Percentiles rank a stretch among this genome's conserved stretches.
Conservation (phyloP, 2,888 invertebrate genomes). For the Stegana nigrithorax region DNA sequence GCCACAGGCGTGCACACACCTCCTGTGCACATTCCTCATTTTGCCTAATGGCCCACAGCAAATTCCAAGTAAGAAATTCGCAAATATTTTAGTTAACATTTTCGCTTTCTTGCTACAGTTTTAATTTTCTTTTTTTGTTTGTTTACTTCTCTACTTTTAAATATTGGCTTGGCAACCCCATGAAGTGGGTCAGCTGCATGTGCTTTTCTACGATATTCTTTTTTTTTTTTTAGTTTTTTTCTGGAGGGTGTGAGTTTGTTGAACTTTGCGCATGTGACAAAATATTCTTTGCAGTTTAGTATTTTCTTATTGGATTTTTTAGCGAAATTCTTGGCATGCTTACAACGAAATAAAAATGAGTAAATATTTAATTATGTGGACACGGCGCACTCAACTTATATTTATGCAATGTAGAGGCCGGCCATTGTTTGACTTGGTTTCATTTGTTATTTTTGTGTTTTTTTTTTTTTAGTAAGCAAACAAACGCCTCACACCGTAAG, state of each 20-base stretch:
- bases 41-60: no score
- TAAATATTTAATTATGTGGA: background rate
- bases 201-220: no score
- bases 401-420: background rate
- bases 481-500: no score
- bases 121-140: background rate
- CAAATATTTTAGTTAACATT: no score
- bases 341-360: conserved; percentile 1
- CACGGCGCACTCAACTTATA: background rate
- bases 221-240: no score
- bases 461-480: no score
- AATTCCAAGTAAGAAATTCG: no score
- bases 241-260: background rate
- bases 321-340: background rate
- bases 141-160: no score
- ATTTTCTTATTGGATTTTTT: background rate
- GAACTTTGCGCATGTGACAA: conserved; percentile 3
- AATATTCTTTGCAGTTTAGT: background rate
- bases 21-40: background rate
- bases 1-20: no score
- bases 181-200: conserved; percentile 2
- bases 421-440: no score
- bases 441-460: no score
- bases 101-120: no score
- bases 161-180: conserved; percentile 3